Base-by-base conservation (phyloP, 2,113 vertebrate genomes). In the Nerophis lumbriciformis region DNA sequence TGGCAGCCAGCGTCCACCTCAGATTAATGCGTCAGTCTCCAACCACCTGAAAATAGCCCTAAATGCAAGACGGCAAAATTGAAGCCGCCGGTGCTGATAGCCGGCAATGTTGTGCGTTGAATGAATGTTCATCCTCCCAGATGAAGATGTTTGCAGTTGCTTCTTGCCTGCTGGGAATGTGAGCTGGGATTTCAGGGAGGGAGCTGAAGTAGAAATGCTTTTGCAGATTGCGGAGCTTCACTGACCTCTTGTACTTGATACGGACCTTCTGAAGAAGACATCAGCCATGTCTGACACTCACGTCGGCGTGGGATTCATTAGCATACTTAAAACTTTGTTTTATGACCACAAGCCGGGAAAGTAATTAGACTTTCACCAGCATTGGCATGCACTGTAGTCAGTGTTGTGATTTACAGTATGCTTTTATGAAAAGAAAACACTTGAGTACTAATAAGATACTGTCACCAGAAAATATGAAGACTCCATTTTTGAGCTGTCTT, bases 1-100 rank as follows among this genome's bases (percentile, higher is more conserved):
- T 76, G 58, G 68, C 74, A 69, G 58, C 8, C n/a, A 56, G 44
- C 2, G 7, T 55, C 59, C 64, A 48, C 8, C 45, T 13, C 61
- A 64, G 73, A 71, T 75, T 77, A 47, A 61, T 57, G 62, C 53
- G 55, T 45, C 49, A 64, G 66, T 73, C 66, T 76, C 68, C 63
- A 51, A 8, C 45, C 36, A 77, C 78, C 76, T 80, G 65, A 86
- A 87, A 88, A 87, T 85, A 87, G 65, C 75, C 63, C 14, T 66
- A 62, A 12, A 21, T 78, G 79, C 74, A 82, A 83, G 73, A 68
- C 63, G 65, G 80, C 75, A 81, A 77, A 83, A 79, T 64, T 66
- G 58, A 78, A 75, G 85, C 76, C 15, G 57, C 72, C 50, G 50
- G 59, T 19, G 55, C 49, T 61, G 55, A 72, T 63, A 62, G 72